Evolutionary conservation across 1,140 invertebrate species (phyloP).

Genomic region (Drosophila melanica): DNA sequence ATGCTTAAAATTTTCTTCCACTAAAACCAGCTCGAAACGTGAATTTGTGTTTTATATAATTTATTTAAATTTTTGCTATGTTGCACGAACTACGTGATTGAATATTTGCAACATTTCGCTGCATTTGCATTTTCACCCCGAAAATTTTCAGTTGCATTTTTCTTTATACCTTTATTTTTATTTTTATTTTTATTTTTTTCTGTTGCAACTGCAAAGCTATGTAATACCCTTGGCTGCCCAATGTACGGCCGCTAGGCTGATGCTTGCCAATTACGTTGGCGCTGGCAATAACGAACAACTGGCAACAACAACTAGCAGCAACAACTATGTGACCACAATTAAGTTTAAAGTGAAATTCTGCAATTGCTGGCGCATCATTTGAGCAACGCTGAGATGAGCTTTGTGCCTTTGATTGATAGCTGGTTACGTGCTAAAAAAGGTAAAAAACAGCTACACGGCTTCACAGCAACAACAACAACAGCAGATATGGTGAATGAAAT

Average conservation of each 20-base stretch:
- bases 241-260: constrained; percentile 44
- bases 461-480: constrained; percentile 5
- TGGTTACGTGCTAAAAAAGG: constrained; percentile 74
- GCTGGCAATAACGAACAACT: constrained; percentile 21
- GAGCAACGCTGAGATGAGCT: constrained; percentile 57
- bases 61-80: constrained; percentile 75
- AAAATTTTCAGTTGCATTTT: constrained; percentile 47
- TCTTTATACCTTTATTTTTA: not conserved
- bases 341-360: constrained; percentile 77
- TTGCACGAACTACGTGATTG: constrained; percentile 80
- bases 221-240: constrained; percentile 70
- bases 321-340: constrained; percentile 62
- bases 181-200: not conserved
- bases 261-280: constrained; percentile 70
- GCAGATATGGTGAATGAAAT: constrained; percentile 18
- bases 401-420: constrained; percentile 72
- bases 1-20: constrained; percentile 39
- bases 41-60: constrained; percentile 69
- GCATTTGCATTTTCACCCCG: constrained; percentile 57
- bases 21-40: constrained; percentile 36
- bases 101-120: constrained; percentile 79
- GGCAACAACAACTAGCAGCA: constrained; percentile 17
- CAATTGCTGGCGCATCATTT: constrained; percentile 75
- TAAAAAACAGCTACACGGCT: constrained; percentile 14
- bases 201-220: constrained; percentile 47